phyloP scores from a whole-genome alignment of 2,113 vertebrate species.

The Oncorhynchus keta region DNA sequence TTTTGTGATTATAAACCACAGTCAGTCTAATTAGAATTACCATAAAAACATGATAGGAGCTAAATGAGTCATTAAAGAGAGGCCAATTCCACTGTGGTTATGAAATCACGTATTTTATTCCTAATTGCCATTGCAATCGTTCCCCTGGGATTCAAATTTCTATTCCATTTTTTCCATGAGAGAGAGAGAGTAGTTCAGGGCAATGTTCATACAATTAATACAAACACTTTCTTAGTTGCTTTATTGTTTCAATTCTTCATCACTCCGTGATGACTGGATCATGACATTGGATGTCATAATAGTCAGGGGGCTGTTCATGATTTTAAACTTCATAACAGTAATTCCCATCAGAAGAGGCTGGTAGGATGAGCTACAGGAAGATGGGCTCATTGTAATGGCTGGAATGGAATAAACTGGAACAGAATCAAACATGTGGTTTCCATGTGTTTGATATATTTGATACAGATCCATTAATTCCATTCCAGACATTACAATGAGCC shows the following conservation, averaged over 20 bases:
- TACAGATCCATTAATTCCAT: no score
- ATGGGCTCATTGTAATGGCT: no score
- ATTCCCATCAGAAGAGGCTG: no score
- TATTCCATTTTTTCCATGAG: conserved; percentile 3
- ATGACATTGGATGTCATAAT: not conserved
- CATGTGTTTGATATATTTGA: no score
- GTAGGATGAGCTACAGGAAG: no score
- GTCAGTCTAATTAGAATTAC: conserved; percentile 31
- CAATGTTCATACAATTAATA: not conserved
- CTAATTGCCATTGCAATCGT: not conserved
- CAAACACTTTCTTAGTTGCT: not conserved
- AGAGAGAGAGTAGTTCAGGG: not conserved
- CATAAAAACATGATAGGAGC: conserved; percentile 4
- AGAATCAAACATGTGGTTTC: no score
- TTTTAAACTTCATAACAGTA: not conserved
- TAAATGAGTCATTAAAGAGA: conserved; percentile 9
- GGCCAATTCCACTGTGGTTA: conserved; percentile 12
- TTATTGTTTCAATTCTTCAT: not conserved
- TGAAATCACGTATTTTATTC: not conserved
- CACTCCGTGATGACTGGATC: not conserved
- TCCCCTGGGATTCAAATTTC: not conserved
- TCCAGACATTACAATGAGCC: no score
- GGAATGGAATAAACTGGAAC: no score
- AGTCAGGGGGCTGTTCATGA: not conserved
- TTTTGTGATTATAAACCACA: conserved; percentile 13